Percentiles rank a stretch among this genome's conserved stretches.
Evolutionary conservation across 1,140 invertebrate genomes (phyloP).

Genomic region (Anadara kagoshimensis): DNA sequence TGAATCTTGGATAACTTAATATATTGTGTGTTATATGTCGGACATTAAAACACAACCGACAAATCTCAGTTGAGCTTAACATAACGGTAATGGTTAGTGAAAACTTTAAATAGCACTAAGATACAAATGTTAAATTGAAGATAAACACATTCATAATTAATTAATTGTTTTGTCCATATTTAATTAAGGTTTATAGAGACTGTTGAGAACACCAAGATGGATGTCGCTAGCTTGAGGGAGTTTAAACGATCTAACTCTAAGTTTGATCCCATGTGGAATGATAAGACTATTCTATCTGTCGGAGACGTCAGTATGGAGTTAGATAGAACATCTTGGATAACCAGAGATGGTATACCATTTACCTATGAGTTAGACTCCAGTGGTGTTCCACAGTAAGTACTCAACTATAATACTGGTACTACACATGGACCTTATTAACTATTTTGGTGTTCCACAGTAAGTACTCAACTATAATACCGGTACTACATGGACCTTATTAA

Average conservation of each 20-base stretch:
- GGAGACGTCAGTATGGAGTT: slow-evolving; percentile 36
- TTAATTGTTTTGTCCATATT: too few relatives aligned
- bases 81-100: not conserved
- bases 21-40: too few relatives aligned
- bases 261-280: slow-evolving; percentile 51
- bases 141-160: too few relatives aligned
- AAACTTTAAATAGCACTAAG: not conserved
- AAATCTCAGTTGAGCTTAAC: not conserved
- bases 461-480: too few relatives aligned
- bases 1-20: too few relatives aligned
- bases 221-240: slow-evolving; percentile 27
- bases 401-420: too few relatives aligned
- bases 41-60: too few relatives aligned
- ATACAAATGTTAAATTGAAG: too few relatives aligned
- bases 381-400: slow-evolving; percentile 50
- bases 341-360: slow-evolving; percentile 40
- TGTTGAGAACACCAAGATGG: slow-evolving; percentile 23
- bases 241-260: slow-evolving; percentile 17
- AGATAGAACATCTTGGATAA: slow-evolving; percentile 52
- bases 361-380: slow-evolving; percentile 50
- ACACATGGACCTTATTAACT: too few relatives aligned
- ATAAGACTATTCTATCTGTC: slow-evolving; percentile 13
- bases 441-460: too few relatives aligned
- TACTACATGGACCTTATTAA: too few relatives aligned
- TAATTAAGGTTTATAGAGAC: slow-evolving; percentile 35